Evolutionary conservation across 2,797 vertebrate species (phyloP).

Genomic region (Leptatherina wallacei): DNA sequence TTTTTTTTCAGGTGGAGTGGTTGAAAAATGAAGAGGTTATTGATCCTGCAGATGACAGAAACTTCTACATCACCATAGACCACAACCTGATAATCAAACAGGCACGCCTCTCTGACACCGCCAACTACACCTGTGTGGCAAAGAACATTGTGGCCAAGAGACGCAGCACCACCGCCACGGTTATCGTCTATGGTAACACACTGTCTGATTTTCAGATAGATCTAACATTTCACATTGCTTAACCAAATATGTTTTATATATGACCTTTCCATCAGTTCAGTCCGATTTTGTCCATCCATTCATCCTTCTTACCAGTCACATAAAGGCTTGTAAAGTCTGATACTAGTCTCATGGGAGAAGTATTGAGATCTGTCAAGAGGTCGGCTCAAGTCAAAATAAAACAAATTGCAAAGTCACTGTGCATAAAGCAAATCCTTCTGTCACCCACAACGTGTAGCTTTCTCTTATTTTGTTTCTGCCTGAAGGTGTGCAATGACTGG

Average conservation of each 20-base stretch:
- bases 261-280: neutral
- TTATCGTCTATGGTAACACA: conserved; percentile 93
- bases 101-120: conserved; percentile 95
- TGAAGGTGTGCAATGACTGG: conserved; percentile 53
- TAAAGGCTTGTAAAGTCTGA: neutral
- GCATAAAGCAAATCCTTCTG: conserved; percentile 43
- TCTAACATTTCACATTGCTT: neutral
- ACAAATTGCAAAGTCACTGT: conserved; percentile 51
- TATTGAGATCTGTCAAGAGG: conserved; percentile 22
- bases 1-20: conserved; percentile 93
- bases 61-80: conserved; percentile 99
- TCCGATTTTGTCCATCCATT: conserved; percentile 1
- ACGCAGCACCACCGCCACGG: conserved; percentile 95
- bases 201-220: neutral
- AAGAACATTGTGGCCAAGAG: conserved; percentile 98
- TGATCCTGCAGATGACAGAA: conserved; percentile 93
- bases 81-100: conserved; percentile 99
- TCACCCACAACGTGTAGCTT: conserved; percentile 36
- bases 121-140: conserved; percentile 98
- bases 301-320: conserved; percentile 1
- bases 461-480: conserved; percentile 61
- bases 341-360: conserved; percentile 10
- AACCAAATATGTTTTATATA: neutral
- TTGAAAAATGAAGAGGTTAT: conserved; percentile 97
- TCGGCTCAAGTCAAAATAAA: conserved; percentile 44